These are phyloP conservation scores for Podarcis cretensis DNA, from an alignment of 2,113 vertebrate genomes.

Conservation along the genomic window DNA sequence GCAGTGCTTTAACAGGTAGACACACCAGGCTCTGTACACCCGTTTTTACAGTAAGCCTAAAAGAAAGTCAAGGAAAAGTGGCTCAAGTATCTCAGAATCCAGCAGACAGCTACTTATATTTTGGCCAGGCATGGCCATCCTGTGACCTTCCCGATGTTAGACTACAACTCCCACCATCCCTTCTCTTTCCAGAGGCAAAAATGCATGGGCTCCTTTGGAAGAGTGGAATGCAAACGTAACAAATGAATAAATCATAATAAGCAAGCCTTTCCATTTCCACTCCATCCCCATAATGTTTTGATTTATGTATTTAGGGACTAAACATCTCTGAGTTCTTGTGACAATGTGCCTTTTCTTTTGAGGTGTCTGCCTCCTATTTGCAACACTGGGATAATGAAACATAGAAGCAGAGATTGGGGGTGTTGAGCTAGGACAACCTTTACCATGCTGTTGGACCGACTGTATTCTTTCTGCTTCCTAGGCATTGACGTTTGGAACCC, in stretches of 20 bases:
- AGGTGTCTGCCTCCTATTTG: background rate
- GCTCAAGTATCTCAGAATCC: background rate
- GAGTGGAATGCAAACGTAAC: too few relatives aligned
- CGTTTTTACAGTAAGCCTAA: background rate
- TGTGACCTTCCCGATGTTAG: background rate
- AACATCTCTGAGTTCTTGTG: too few relatives aligned
- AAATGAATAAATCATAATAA: too few relatives aligned
- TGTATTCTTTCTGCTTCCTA: slow-evolving; percentile 50
- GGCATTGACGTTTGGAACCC: slow-evolving; percentile 93
- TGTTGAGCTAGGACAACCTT: background rate
- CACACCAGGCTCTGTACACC: background rate
- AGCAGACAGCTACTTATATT: background rate
- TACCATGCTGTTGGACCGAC: background rate
- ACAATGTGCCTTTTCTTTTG: background rate
- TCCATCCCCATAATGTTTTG: background rate
- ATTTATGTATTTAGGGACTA: background rate
- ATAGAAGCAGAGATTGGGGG: background rate
- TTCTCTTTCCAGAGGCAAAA: background rate
- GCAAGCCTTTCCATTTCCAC: background rate
- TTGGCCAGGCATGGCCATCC: too few relatives aligned
- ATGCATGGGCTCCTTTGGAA: background rate
- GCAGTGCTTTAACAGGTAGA: background rate
- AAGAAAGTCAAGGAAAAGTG: background rate
- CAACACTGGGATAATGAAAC: background rate
- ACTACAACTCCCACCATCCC: background rate